phyloP scores from a whole-genome alignment of 2,113 vertebrate species.

The Stomatorhinus ivindoensis region DNA sequence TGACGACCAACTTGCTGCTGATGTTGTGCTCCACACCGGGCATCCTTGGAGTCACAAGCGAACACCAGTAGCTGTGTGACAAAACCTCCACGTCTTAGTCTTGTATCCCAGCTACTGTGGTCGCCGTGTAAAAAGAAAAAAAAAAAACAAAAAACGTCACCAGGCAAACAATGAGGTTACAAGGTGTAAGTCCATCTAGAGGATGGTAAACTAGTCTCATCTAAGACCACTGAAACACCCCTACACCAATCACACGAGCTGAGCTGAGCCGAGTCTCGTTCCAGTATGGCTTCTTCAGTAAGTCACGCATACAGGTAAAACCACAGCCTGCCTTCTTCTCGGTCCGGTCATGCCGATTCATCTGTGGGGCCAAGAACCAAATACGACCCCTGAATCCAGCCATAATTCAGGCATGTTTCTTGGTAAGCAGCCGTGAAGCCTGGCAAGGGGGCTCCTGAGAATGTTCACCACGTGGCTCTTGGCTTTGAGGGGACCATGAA shows the following conservation, averaged over 20 bases:
- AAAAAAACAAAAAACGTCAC: neutral
- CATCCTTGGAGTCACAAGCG: neutral
- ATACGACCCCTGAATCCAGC: conserved; percentile 21
- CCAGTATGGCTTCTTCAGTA: neutral
- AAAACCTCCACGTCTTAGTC: neutral
- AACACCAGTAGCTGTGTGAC: neutral
- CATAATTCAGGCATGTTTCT: conserved; percentile 27
- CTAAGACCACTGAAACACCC: neutral
- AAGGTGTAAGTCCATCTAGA: neutral
- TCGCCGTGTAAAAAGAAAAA: neutral
- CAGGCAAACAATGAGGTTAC: neutral
- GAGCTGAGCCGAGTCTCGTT: neutral
- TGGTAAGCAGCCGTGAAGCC: neutral
- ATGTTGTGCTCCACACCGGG: neutral
- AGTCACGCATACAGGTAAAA: neutral
- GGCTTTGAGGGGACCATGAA: neutral
- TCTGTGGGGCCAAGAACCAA: conserved; percentile 26
- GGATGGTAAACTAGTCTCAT: neutral
- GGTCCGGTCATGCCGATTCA: conserved; percentile 14
- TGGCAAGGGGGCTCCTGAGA: no score
- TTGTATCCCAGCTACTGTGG: neutral
- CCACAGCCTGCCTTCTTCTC: neutral
- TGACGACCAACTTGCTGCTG: neutral
- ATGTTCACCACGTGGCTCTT: neutral
- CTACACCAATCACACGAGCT: neutral